Evolutionary conservation across 2,888 invertebrate species (phyloP).

Genomic region (Meandrusa payeni): DNA sequence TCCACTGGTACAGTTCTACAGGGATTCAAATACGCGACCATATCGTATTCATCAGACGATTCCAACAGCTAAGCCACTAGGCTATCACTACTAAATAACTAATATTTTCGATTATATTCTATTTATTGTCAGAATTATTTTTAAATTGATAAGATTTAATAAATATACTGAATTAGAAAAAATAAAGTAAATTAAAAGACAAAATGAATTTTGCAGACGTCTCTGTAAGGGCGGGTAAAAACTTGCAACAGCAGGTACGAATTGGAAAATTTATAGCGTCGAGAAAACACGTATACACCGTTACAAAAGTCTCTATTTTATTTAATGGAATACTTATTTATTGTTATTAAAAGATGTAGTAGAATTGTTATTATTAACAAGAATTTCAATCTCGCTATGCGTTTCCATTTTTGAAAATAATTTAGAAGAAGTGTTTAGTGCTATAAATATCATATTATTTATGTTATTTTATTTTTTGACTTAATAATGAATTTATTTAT

Average conservation of each 20-base stretch:
- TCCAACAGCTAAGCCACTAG: too few relatives aligned
- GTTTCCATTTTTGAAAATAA: background rate
- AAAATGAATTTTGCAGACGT: conserved; percentile 1
- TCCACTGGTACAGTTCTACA: too few relatives aligned
- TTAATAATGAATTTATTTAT: too few relatives aligned
- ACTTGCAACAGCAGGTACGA: conserved; percentile 26
- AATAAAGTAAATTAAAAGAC: conserved; percentile 1
- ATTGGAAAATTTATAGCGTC: conserved; percentile 41
- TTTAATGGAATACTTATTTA: conserved; percentile 36
- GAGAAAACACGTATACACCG: conserved; percentile 36
- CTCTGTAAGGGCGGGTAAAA: conserved; percentile 24
- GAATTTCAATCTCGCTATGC: conserved; percentile 28
- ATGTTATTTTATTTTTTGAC: too few relatives aligned
- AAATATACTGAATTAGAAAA: background rate
- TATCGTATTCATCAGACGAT: too few relatives aligned
- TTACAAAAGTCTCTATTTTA: conserved; percentile 40
- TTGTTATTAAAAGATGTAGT: too few relatives aligned
- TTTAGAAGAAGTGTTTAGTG: too few relatives aligned
- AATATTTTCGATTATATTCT: too few relatives aligned
- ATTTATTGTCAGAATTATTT: too few relatives aligned
- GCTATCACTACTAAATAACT: too few relatives aligned
- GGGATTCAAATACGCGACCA: too few relatives aligned
- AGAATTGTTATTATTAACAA: conserved; percentile 33
- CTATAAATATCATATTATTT: too few relatives aligned
- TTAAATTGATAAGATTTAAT: background rate